These are phyloP conservation scores for Temnothorax unifasciatus DNA, from an alignment of 2,888 invertebrate genomes.

Conservation along the genomic window DNA sequence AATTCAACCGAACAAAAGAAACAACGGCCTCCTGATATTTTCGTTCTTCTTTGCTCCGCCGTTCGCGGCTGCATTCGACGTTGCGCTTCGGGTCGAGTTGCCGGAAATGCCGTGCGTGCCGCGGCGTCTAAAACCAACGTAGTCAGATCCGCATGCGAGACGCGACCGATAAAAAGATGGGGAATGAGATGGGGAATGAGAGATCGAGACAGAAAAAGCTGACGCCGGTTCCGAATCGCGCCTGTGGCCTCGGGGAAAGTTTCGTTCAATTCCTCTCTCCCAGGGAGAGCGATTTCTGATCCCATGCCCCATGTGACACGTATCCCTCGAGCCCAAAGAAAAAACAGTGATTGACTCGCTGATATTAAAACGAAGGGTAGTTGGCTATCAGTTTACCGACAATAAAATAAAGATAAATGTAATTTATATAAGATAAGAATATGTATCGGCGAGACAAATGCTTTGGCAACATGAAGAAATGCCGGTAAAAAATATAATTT, in stretches of 20 bases:
- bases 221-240: slow-evolving; percentile 46
- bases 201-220: slow-evolving; percentile 51
- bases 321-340: not conserved
- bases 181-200: not conserved
- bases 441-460: not conserved
- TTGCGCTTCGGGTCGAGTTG: slow-evolving; percentile 75
- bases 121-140: slow-evolving; percentile 77
- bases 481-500: not conserved
- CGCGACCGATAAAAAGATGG: slow-evolving; percentile 51
- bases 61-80: slow-evolving; percentile 20
- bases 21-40: slow-evolving; percentile 43
- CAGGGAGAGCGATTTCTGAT: slow-evolving; percentile 32
- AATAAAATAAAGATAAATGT: not conserved
- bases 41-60: slow-evolving; percentile 29
- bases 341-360: not conserved
- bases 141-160: slow-evolving; percentile 65
- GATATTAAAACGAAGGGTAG: not conserved
- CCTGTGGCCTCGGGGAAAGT: not conserved
- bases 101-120: slow-evolving; percentile 85
- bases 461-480: not conserved
- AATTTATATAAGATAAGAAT: not conserved
- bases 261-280: slow-evolving; percentile 27
- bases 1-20: slow-evolving; percentile 67
- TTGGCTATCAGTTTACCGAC: not conserved
- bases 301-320: not conserved